phyloP scores from a whole-genome alignment of 2,797 vertebrate species.

The Antrozous pallidus region DNA sequence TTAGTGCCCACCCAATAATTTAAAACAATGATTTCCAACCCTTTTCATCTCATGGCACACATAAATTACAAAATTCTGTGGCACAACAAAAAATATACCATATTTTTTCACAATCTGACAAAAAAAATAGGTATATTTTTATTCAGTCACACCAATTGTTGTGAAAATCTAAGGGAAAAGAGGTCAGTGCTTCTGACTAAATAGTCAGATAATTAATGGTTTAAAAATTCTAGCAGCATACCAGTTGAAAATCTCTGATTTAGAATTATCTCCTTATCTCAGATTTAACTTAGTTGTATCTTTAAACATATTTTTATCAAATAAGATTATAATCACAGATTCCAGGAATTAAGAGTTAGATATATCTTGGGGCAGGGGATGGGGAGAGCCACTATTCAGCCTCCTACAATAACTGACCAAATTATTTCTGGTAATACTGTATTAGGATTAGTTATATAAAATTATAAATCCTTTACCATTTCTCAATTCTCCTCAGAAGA shows the following conservation, averaged over 20 bases:
- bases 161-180: background rate
- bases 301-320: background rate
- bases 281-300: background rate
- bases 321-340: background rate
- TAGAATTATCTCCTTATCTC: background rate
- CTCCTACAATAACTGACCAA: background rate
- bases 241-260: background rate
- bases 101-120: background rate
- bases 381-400: background rate
- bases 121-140: background rate
- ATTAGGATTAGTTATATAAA: background rate
- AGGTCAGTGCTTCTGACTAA: background rate
- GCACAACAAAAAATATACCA: background rate
- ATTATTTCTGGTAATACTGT: background rate
- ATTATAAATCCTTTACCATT: background rate
- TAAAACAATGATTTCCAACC: background rate
- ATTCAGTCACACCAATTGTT: background rate
- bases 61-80: background rate
- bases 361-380: fast-evolving
- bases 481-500: background rate
- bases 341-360: background rate
- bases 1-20: background rate
- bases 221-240: background rate
- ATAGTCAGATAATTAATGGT: background rate
- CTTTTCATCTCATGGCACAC: background rate